Percentiles rank a stretch among this genome's conserved stretches.
phyloP scores from a whole-genome alignment of 2,797 vertebrate genomes.

The Melanotaenia trifasciata region DNA sequence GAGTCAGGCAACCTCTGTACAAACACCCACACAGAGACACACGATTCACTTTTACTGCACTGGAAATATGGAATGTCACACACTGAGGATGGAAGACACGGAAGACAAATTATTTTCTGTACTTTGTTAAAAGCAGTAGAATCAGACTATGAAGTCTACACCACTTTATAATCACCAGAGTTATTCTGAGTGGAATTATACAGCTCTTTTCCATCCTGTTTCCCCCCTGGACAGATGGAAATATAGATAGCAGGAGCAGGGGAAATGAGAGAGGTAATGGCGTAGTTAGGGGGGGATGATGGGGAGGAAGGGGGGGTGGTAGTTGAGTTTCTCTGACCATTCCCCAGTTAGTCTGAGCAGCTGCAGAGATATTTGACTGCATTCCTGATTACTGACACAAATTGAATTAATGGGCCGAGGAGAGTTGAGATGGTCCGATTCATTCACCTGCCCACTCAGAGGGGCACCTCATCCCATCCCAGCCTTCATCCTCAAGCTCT shows the following conservation, averaged over 20 bases:
- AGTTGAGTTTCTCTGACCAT: conserved; percentile 59
- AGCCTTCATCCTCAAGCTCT: conserved; percentile 32
- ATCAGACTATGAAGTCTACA: conserved; percentile 25
- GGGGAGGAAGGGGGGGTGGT: conserved; percentile 16
- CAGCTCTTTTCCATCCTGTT: conserved; percentile 44
- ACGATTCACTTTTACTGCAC: conserved; percentile 19
- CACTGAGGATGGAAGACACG: conserved; percentile 4
- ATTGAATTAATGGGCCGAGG: conserved; percentile 95
- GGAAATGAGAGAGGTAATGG: conserved; percentile 68
- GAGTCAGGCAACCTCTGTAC: conserved; percentile 54
- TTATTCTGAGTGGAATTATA: conserved; percentile 34
- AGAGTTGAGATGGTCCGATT: conserved; percentile 79
- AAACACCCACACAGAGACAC: conserved; percentile 34
- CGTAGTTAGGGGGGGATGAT: conserved; percentile 54
- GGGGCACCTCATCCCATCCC: conserved; percentile 54
- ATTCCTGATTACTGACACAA: conserved; percentile 98
- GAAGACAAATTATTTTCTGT: conserved; percentile 27
- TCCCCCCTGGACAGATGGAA: conserved; percentile 66
- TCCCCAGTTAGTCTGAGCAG: conserved; percentile 87
- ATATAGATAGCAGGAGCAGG: conserved; percentile 58
- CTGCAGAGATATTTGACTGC: conserved; percentile 96
- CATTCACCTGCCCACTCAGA: conserved; percentile 50
- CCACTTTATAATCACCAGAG: conserved; percentile 19
- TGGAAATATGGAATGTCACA: conserved; percentile 31
- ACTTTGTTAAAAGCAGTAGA: conserved; percentile 31